A percentile compares a stretch with the other conserved stretches of the same genome.
phyloP scores from a whole-genome alignment of 2,888 invertebrate genomes.

The Bruchidius siliquastri region DNA sequence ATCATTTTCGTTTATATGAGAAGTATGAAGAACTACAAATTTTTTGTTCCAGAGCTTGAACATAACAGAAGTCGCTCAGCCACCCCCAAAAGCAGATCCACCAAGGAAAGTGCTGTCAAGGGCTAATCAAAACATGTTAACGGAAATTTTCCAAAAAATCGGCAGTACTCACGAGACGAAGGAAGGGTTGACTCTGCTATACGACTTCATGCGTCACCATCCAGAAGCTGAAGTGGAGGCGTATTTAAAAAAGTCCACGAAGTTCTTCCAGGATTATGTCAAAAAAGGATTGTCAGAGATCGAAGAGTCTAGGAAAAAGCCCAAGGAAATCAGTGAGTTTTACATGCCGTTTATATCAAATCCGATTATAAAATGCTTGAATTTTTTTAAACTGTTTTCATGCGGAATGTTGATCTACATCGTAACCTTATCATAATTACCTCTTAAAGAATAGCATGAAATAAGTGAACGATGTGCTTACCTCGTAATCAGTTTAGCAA shows the following conservation, averaged over 20 bases:
- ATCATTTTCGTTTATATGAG: too few species aligned
- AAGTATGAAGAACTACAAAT: neutral
- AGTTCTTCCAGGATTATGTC: slow-evolving; percentile 83
- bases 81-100: slow-evolving; percentile 39
- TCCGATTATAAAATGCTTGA: too few species aligned
- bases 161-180: slow-evolving; percentile 82
- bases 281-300: slow-evolving; percentile 69
- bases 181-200: slow-evolving; percentile 75
- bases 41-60: slow-evolving; percentile 45
- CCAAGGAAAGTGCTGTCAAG: slow-evolving; percentile 58
- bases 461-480: too few species aligned
- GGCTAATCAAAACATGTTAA: slow-evolving; percentile 78
- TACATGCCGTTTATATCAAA: too few species aligned
- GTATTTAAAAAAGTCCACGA: slow-evolving; percentile 76
- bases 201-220: slow-evolving; percentile 74
- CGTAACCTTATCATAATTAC: too few species aligned
- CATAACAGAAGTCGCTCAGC: slow-evolving; percentile 46
- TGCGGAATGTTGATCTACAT: too few species aligned
- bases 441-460: too few species aligned
- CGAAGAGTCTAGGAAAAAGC: slow-evolving; percentile 36
- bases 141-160: slow-evolving; percentile 86
- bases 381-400: too few species aligned
- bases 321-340: slow-evolving; percentile 12
- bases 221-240: slow-evolving; percentile 83
- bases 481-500: too few species aligned